A percentile compares a stretch with the other conserved stretches of the same genome.
Evolutionary conservation across 1,140 invertebrate species (phyloP).

Genomic region (Drosophila arizonae): DNA sequence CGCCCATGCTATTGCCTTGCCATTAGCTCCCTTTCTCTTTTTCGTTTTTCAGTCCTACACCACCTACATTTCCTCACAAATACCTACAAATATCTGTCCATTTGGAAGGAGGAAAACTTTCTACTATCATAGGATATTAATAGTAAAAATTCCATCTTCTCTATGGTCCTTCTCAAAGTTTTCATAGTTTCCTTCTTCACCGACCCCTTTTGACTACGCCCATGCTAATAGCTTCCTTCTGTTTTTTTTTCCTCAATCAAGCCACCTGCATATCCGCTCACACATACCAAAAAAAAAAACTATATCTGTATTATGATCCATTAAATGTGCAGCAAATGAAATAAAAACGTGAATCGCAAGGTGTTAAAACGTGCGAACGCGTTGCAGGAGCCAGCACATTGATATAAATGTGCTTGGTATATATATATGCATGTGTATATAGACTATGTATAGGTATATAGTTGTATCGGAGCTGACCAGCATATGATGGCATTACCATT

Average conservation of each 20-base stretch:
- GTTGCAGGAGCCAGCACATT: background rate
- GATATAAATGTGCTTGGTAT: constrained; percentile 1
- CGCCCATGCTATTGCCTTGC: background rate
- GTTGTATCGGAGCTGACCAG: constrained; percentile 28
- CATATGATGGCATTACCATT: constrained; percentile 57
- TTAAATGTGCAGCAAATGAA: constrained; percentile 52
- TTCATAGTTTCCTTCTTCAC: too few species aligned
- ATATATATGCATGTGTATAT: background rate
- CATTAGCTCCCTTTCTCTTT: background rate
- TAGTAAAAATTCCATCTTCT: too few species aligned
- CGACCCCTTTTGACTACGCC: too few species aligned
- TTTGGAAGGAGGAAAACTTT: too few species aligned
- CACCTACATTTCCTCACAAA: too few species aligned
- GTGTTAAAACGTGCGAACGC: constrained; percentile 48
- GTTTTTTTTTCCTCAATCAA: background rate
- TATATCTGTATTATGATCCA: constrained; percentile 13
- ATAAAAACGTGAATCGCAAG: constrained; percentile 52
- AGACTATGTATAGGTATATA: constrained; percentile 8
- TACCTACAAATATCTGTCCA: too few species aligned
- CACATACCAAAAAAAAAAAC: background rate
- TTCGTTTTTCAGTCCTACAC: background rate
- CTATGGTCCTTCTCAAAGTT: too few species aligned
- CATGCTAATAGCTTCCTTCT: too few species aligned
- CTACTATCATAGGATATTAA: too few species aligned
- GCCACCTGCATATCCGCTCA: constrained; percentile 1